Percentiles rank a stretch among this genome's conserved stretches.
Conservation (phyloP, 2,888 invertebrate genomes). For the Caenorhabditis sinica region DNA sequence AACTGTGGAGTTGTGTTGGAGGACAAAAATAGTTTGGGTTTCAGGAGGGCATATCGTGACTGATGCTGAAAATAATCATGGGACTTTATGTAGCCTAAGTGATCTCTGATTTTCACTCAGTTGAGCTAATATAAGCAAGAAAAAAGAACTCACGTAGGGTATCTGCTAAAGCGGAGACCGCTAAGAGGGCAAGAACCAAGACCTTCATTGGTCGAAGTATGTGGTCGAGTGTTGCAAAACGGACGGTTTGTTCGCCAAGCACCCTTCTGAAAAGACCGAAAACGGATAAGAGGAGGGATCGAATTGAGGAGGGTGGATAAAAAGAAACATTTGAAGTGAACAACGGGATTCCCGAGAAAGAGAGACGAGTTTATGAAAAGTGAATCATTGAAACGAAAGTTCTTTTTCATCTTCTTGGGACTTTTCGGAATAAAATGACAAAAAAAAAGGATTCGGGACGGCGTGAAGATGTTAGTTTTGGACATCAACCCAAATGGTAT, state of each 20-base stretch:
- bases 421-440: slow-evolving; percentile 18
- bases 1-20: slow-evolving; percentile 81
- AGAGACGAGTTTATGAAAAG: slow-evolving; percentile 59
- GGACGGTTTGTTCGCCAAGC: slow-evolving; percentile 57
- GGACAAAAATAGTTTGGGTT: slow-evolving; percentile 79
- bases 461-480: slow-evolving; percentile 30
- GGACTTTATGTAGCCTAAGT: too few relatives aligned
- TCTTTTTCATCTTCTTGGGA: slow-evolving; percentile 7
- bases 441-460: background rate
- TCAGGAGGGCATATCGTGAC: slow-evolving; percentile 75
- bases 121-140: background rate
- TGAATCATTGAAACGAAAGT: slow-evolving; percentile 54
- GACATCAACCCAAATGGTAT: slow-evolving; percentile 57
- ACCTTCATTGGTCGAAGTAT: slow-evolving; percentile 55
- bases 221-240: slow-evolving; percentile 43
- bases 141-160: slow-evolving; percentile 53
- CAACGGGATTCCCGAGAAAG: slow-evolving; percentile 39
- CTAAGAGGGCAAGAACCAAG: slow-evolving; percentile 52
- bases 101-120: background rate
- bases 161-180: slow-evolving; percentile 48
- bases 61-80: slow-evolving; percentile 73
- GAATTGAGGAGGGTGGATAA: slow-evolving; percentile 4
- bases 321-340: slow-evolving; percentile 44
- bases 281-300: slow-evolving; percentile 34
- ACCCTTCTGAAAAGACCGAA: slow-evolving; percentile 56